These are phyloP conservation scores for Tetragnatha versicolor DNA, from an alignment of 1,140 invertebrate species.

Conservation along the genomic window DNA sequence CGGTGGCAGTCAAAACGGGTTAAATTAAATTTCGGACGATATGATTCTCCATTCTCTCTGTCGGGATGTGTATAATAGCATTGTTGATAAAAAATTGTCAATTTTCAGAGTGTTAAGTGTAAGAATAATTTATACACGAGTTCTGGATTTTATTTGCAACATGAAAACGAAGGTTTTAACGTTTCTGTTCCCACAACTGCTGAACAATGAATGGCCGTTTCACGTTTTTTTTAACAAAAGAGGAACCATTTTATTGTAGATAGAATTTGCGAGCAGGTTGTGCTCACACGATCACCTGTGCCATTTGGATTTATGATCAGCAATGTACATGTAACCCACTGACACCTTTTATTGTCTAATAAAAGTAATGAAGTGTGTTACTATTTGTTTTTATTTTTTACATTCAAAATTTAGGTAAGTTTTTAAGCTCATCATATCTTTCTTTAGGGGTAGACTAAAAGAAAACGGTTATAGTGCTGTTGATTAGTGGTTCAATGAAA, in stretches of 20 bases:
- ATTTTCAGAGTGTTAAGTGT: slow-evolving; percentile 51
- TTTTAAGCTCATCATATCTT: too few relatives aligned
- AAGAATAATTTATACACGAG: slow-evolving; percentile 48
- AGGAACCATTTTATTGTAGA: slow-evolving; percentile 50
- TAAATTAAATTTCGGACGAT: too few relatives aligned
- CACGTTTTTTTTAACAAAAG: slow-evolving; percentile 35
- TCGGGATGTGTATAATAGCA: slow-evolving; percentile 34
- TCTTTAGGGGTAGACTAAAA: too few relatives aligned
- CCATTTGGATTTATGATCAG: slow-evolving; percentile 52
- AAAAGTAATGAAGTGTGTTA: slow-evolving; percentile 56
- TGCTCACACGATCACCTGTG: slow-evolving; percentile 53
- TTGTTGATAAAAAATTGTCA: slow-evolving; percentile 47
- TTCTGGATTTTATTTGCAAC: slow-evolving; percentile 24
- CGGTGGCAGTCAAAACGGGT: too few relatives aligned
- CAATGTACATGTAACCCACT: slow-evolving; percentile 54
- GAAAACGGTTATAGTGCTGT: too few relatives aligned
- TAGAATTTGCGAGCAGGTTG: slow-evolving; percentile 44
- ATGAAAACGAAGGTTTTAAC: slow-evolving; percentile 37
- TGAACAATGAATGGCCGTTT: slow-evolving; percentile 48
- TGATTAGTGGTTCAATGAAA: too few relatives aligned
- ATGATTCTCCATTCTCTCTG: slow-evolving; percentile 4
- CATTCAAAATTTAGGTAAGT: too few relatives aligned
- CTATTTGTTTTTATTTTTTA: slow-evolving; percentile 1
- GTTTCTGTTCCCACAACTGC: slow-evolving; percentile 39
- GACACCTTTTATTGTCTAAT: slow-evolving; percentile 54